Conservation (phyloP, 1,140 invertebrate species). For the Sminthurides bifidus region DNA sequence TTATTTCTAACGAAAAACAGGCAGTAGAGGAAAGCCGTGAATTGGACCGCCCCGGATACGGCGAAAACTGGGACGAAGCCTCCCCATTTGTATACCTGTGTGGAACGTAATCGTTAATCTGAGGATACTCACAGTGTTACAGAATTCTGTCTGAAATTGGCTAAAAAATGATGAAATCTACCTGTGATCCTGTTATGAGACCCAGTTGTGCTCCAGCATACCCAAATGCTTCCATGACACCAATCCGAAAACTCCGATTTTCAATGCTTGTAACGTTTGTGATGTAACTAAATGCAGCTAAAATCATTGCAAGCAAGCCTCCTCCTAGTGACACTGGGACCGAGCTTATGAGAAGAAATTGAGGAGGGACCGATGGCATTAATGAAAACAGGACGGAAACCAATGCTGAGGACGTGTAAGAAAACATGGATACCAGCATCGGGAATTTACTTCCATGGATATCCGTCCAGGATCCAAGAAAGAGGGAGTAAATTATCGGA, state of each 20-base stretch:
- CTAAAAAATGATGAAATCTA: neutral
- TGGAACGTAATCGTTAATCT: neutral
- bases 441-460: constrained; percentile 24
- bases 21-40: constrained; percentile 13
- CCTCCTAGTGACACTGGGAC: constrained; percentile 19
- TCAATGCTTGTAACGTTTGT: constrained; percentile 13
- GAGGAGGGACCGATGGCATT: constrained; percentile 14
- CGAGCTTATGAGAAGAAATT: constrained; percentile 14
- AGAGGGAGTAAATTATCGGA: constrained; percentile 22
- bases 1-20: constrained; percentile 12
- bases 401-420: constrained; percentile 12
- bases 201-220: constrained; percentile 19
- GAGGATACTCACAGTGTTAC: neutral
- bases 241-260: constrained; percentile 27
- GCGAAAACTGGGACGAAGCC: constrained; percentile 24
- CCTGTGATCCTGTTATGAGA: constrained; percentile 10
- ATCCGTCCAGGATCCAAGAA: constrained; percentile 26
- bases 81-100: constrained; percentile 14
- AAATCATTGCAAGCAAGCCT: constrained; percentile 17
- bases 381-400: constrained; percentile 14
- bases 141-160: neutral
- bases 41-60: constrained; percentile 8
- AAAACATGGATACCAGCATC: constrained; percentile 15
- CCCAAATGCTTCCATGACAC: constrained; percentile 22
- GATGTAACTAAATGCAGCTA: constrained; percentile 21